These are phyloP conservation scores for Oreortyx pictus DNA, from an alignment of 2,797 vertebrate species.

Conservation along the genomic window DNA sequence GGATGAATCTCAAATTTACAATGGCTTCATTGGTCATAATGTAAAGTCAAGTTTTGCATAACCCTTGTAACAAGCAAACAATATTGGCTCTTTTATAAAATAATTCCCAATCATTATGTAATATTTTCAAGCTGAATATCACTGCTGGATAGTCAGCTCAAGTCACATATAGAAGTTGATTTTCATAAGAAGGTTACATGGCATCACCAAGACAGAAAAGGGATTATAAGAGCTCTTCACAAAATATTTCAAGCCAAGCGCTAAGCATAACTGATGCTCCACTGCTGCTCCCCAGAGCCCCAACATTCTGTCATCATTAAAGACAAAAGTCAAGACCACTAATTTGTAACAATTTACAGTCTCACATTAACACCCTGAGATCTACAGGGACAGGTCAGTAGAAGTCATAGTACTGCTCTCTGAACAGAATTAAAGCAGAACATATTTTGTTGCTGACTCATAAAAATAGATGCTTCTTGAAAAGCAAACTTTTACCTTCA, in stretches of 20 bases:
- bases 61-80: background rate
- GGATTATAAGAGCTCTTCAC: background rate
- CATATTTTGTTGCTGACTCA: background rate
- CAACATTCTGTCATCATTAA: background rate
- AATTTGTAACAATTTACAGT: background rate
- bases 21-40: background rate
- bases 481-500: conserved; percentile 87
- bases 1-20: background rate
- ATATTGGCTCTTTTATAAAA: background rate
- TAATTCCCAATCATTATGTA: background rate
- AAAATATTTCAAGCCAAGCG: background rate
- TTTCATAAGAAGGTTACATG: background rate
- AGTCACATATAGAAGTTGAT: background rate
- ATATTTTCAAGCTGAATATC: background rate
- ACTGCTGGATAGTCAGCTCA: background rate
- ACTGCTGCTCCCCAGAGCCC: background rate
- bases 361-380: background rate
- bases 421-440: background rate
- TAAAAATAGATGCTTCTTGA: conserved; percentile 20
- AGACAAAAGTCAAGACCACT: background rate
- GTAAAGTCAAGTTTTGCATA: background rate
- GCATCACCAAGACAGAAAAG: background rate
- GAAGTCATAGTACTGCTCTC: background rate
- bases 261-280: background rate
- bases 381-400: background rate